A percentile compares a stretch with the other conserved stretches of the same genome.
Evolutionary conservation across 2,113 vertebrate genomes (phyloP).

Genomic region (Steatornis caripensis): DNA sequence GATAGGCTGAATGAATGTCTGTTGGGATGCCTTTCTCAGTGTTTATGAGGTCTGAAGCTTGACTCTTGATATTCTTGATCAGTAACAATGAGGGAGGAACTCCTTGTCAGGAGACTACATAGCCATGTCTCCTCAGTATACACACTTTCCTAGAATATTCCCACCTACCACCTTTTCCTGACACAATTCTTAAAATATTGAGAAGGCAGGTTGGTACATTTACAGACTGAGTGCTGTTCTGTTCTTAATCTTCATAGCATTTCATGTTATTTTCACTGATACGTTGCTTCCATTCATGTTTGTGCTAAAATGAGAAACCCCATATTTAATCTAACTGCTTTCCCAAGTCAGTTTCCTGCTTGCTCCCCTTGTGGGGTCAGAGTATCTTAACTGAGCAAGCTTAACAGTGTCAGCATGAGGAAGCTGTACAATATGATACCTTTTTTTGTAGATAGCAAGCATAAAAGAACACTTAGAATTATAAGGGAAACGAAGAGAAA

Average conservation of each 20-base stretch:
- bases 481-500: neutral
- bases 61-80: neutral
- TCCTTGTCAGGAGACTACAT: neutral
- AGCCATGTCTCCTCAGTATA: neutral
- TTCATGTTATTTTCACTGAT: neutral
- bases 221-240: neutral
- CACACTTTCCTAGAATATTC: neutral
- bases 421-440: neutral
- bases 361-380: neutral
- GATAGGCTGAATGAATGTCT: neutral
- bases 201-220: neutral
- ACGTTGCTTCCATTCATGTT: neutral
- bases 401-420: neutral
- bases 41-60: neutral
- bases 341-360: neutral
- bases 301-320: neutral
- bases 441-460: neutral
- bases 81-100: neutral
- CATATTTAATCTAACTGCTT: neutral
- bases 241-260: neutral
- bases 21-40: neutral
- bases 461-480: neutral
- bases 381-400: neutral
- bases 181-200: neutral
- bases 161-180: neutral